phyloP scores from a whole-genome alignment of 1,140 invertebrate genomes.

The Ceratina calcarata region DNA sequence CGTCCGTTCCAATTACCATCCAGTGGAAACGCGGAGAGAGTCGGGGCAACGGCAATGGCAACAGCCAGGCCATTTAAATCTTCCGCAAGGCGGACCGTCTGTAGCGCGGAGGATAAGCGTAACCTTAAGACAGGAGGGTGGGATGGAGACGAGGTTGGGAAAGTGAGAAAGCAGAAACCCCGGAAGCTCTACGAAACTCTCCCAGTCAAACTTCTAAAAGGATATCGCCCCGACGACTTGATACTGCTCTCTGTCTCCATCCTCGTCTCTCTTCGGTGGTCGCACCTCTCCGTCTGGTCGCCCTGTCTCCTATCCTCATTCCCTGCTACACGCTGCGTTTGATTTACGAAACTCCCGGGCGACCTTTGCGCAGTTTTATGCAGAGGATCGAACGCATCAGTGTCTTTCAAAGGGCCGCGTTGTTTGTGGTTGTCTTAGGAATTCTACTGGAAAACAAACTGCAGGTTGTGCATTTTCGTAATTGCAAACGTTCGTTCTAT shows the following conservation, averaged over 20 bases:
- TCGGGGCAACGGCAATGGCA: too few relatives aligned
- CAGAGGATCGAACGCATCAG: constrained; percentile 17
- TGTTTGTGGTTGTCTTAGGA: too few relatives aligned
- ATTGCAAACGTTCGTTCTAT: too few relatives aligned
- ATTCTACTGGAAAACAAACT: too few relatives aligned
- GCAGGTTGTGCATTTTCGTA: too few relatives aligned
- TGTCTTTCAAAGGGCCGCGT: constrained; percentile 3
- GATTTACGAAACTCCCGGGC: constrained; percentile 33
- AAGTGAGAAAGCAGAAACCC: constrained; percentile 2
- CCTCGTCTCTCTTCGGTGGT: background rate
- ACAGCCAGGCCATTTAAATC: constrained; percentile 41
- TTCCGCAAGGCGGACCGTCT: constrained; percentile 36
- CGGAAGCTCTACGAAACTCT: constrained; percentile 11
- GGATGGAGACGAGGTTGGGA: background rate
- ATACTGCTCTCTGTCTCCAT: constrained; percentile 25
- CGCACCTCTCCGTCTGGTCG: background rate
- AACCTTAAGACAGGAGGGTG: constrained; percentile 18
- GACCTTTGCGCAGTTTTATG: constrained; percentile 36
- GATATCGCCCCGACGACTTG: constrained; percentile 47
- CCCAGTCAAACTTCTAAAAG: constrained; percentile 43
- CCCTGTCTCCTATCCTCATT: background rate
- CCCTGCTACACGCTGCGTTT: constrained; percentile 20
- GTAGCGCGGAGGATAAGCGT: constrained; percentile 12
- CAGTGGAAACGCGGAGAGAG: background rate
- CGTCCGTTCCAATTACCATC: constrained; percentile 28